phyloP scores from a whole-genome alignment of 2,797 vertebrate genomes.

The Acanthiza pusilla region DNA sequence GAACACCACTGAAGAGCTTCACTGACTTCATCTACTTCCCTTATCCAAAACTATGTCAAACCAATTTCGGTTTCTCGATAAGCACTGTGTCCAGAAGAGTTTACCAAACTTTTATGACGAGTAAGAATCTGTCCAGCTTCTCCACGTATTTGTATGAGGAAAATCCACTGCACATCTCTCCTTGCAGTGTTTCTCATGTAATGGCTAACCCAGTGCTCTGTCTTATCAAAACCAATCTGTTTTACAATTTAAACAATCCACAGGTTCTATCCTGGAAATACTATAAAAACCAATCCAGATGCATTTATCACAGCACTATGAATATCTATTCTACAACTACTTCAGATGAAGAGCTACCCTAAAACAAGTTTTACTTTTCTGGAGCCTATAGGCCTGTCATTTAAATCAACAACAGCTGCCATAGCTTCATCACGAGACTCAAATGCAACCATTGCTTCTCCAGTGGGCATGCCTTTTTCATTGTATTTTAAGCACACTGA shows the following conservation, averaged over 20 bases:
- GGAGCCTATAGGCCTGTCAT: slow-evolving; percentile 96
- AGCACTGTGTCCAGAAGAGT: slow-evolving; percentile 61
- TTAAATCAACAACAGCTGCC: slow-evolving; percentile 95
- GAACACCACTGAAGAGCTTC: slow-evolving; percentile 68
- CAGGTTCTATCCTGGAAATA: slow-evolving; percentile 76
- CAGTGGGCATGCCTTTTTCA: slow-evolving; percentile 95
- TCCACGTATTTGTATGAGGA: slow-evolving; percentile 53
- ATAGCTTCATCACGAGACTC: slow-evolving; percentile 94
- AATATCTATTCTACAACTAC: slow-evolving; percentile 73
- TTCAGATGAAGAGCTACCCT: slow-evolving; percentile 77
- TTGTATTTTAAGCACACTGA: slow-evolving; percentile 97
- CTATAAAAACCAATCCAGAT: slow-evolving; percentile 77
- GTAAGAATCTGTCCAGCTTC: slow-evolving; percentile 57
- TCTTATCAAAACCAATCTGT: slow-evolving; percentile 68
- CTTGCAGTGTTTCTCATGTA: slow-evolving; percentile 47
- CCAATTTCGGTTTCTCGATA: slow-evolving; percentile 71
- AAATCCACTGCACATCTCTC: slow-evolving; percentile 49
- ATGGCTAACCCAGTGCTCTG: slow-evolving; percentile 70
- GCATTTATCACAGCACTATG: slow-evolving; percentile 79
- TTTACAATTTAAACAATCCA: slow-evolving; percentile 74
- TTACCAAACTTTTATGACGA: slow-evolving; percentile 56
- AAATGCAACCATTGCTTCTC: slow-evolving; percentile 99
- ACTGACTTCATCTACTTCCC: slow-evolving; percentile 67
- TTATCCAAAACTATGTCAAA: slow-evolving; percentile 65
- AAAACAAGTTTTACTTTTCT: slow-evolving; percentile 97